Conservation (phyloP, 2,888 invertebrate species). For the Scaptomyza parva region DNA sequence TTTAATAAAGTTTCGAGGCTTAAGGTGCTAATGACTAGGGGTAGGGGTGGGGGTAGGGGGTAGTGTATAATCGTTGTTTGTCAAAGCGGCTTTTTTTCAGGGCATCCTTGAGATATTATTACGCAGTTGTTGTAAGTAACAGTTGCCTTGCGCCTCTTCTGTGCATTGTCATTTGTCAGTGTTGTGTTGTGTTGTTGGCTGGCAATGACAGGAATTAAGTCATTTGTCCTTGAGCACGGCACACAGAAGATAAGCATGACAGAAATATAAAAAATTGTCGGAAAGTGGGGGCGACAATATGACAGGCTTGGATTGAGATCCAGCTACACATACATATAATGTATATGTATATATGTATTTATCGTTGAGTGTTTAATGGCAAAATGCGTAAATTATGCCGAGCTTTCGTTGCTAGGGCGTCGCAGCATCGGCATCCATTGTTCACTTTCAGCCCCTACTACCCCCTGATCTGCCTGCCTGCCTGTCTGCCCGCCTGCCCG, state of each 20-base stretch:
- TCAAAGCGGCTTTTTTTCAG: neutral
- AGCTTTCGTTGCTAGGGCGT: conserved; percentile 54
- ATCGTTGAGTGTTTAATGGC: conserved; percentile 79
- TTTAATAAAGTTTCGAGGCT: conserved; percentile 3
- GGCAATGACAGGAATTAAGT: conserved; percentile 76
- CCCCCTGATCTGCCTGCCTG: too few species aligned
- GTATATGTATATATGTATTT: conserved; percentile 22
- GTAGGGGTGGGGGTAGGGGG: too few species aligned
- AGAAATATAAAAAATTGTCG: conserved; percentile 9
- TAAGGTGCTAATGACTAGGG: neutral
- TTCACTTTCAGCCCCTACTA: conserved; percentile 35
- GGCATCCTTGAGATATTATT: conserved; percentile 21
- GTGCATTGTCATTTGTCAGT: conserved; percentile 40
- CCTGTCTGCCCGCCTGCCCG: neutral
- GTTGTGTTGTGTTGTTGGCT: too few species aligned
- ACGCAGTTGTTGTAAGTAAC: conserved; percentile 13
- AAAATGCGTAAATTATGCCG: conserved; percentile 83
- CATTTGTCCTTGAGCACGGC: conserved; percentile 77
- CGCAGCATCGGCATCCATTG: conserved; percentile 45
- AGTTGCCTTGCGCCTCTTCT: conserved; percentile 7
- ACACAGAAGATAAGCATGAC: conserved; percentile 61
- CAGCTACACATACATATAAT: too few species aligned
- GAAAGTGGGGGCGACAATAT: conserved; percentile 1
- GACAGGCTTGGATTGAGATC: neutral
- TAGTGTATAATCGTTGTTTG: conserved; percentile 5